phyloP scores from a whole-genome alignment of 1,140 invertebrate genomes.

The Teleogryllus occipitalis region DNA sequence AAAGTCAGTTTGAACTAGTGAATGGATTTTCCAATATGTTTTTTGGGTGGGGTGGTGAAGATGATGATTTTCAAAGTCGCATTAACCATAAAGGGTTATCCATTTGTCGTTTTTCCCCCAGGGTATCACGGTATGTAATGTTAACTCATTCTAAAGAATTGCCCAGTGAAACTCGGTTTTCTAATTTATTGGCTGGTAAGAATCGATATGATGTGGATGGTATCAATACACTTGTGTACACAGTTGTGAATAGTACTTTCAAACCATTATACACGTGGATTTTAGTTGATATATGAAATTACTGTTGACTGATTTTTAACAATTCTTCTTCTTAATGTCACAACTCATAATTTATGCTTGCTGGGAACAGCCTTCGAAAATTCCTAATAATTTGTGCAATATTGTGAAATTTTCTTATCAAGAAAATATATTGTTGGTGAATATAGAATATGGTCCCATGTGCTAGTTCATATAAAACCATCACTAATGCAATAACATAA shows the following conservation, averaged over 20 bases:
- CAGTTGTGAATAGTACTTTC: conserved; percentile 43
- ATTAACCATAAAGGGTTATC: conserved; percentile 43
- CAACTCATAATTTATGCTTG: too few species aligned
- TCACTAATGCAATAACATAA: too few species aligned
- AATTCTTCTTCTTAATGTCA: too few species aligned
- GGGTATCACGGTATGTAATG: conserved; percentile 69
- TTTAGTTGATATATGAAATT: conserved; percentile 32
- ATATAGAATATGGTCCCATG: too few species aligned
- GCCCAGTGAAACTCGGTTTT: conserved; percentile 48
- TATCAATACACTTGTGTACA: conserved; percentile 57
- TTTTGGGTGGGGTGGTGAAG: conserved; percentile 83
- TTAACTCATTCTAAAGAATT: conserved; percentile 48
- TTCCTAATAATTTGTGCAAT: too few species aligned
- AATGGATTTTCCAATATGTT: conserved; percentile 92
- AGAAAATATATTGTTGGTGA: too few species aligned
- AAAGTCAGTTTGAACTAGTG: conserved; percentile 60
- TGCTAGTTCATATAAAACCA: too few species aligned
- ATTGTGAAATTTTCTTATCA: too few species aligned
- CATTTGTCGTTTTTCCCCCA: conserved; percentile 60
- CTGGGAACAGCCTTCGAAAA: too few species aligned
- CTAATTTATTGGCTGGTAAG: conserved; percentile 47
- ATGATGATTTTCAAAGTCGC: conserved; percentile 76
- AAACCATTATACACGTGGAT: conserved; percentile 49
- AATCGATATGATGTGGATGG: conserved; percentile 55
- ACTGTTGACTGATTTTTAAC: too few species aligned